Evolutionary conservation across 2,113 vertebrate genomes (phyloP).

Genomic region (Pteronura brasiliensis): DNA sequence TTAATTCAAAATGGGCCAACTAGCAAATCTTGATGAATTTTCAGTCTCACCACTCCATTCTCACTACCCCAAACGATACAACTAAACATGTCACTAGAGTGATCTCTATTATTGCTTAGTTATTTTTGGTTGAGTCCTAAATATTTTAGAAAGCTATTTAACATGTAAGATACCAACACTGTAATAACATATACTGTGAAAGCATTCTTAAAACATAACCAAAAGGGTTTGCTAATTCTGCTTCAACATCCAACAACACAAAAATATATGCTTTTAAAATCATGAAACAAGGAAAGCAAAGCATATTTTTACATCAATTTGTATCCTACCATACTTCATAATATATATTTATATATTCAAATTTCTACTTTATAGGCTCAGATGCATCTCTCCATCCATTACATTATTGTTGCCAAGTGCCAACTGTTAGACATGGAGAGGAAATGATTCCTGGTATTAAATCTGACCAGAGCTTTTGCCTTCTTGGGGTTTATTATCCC

Average conservation of each 20-base stretch:
- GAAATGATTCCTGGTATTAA: slow-evolving; percentile 43
- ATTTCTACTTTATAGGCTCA: slow-evolving; percentile 82
- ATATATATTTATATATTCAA: slow-evolving; percentile 85
- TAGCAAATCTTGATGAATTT: slow-evolving; percentile 54
- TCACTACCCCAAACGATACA: slow-evolving; percentile 53
- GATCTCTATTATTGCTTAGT: slow-evolving; percentile 62
- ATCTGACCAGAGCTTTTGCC: slow-evolving; percentile 48
- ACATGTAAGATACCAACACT: slow-evolving; percentile 78
- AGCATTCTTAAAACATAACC: slow-evolving; percentile 73
- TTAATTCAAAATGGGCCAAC: slow-evolving; percentile 51
- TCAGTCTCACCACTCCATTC: slow-evolving; percentile 42
- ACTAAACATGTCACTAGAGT: slow-evolving; percentile 63
- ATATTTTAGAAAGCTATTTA: slow-evolving; percentile 65
- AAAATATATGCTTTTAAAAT: slow-evolving; percentile 80
- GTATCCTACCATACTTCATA: slow-evolving; percentile 81
- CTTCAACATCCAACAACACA: slow-evolving; percentile 74
- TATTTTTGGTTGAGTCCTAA: slow-evolving; percentile 67
- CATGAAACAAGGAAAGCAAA: slow-evolving; percentile 77
- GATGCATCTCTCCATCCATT: slow-evolving; percentile 49
- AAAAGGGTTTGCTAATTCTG: slow-evolving; percentile 78
- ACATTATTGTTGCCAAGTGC: slow-evolving; percentile 56
- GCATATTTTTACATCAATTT: slow-evolving; percentile 87
- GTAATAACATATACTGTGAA: slow-evolving; percentile 85
- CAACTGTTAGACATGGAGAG: slow-evolving; percentile 49
- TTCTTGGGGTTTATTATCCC: slow-evolving; percentile 1